phyloP scores from a whole-genome alignment of 92 coral and sea anemone genomes.

The Phymanthus crucifer region DNA sequence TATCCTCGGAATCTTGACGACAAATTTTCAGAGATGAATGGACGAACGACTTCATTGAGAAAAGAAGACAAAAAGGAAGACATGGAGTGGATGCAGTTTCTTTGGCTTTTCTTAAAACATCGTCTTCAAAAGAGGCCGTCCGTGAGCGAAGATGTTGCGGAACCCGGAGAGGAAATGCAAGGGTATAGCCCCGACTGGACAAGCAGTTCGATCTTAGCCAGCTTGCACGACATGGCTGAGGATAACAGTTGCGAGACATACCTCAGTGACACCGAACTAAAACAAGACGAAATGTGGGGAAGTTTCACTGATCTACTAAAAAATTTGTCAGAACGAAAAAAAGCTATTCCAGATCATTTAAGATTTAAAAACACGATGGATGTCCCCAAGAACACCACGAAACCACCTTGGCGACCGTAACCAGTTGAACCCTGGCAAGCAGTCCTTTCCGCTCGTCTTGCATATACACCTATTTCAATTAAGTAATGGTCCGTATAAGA shows the following conservation, averaged over 20 bases:
- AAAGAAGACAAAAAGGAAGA: conserved; percentile 32
- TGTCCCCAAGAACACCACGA: neutral
- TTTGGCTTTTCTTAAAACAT: neutral
- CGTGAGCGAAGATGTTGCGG: neutral
- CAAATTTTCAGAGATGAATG: conserved; percentile 1
- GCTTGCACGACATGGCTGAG: neutral
- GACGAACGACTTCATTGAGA: conserved; percentile 1
- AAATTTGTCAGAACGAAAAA: neutral
- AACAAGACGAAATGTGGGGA: conserved; percentile 17
- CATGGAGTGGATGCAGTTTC: neutral
- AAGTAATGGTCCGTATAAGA: no score
- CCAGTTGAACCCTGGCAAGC: no score
- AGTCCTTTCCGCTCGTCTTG: neutral
- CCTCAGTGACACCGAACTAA: neutral
- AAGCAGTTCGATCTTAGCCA: neutral
- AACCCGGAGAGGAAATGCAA: neutral
- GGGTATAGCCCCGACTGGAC: neutral
- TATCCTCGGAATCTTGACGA: neutral
- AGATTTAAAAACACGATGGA: neutral
- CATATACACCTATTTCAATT: neutral
- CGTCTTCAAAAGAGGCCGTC: neutral
- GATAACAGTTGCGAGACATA: conserved; percentile 6
- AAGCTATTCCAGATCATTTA: conserved; percentile 16
- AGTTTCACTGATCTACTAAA: neutral
- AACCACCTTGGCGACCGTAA: neutral